Base-by-base conservation (phyloP, 2,888 invertebrate species). In the Margaritifera margaritifera region DNA sequence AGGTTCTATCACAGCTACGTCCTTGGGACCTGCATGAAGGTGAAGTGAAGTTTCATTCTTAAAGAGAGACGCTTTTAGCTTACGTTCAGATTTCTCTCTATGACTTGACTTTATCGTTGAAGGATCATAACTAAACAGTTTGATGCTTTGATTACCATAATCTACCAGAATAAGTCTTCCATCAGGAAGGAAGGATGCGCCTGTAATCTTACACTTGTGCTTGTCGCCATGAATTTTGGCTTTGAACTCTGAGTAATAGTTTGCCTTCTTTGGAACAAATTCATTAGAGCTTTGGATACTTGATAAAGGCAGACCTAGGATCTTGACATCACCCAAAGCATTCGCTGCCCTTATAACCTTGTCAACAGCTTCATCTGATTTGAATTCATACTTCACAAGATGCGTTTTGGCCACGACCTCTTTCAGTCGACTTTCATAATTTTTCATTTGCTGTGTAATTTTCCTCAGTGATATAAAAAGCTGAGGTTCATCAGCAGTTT, bases 161-260 rank as follows among this genome's bases (percentile, higher is more conserved):
- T 71, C 71, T 51, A 68, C 65, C 50, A 71, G 58, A 18, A 68
- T 58, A 8, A 65, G 54, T 52, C 68, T 55, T 6, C 68, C 71
- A 31, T 71, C 71, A n/a, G 50, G 64, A 18, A 71, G 62, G 52
- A 71, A 68, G 18, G 66, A 62, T 20, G 65, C 68, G 31, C 71
- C 71, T 15, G 71, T 71, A n/a, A 71, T 71, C 51, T 64, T 62
- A 65, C 71, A 71, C 19, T 68, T 42, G n/a, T 62, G 61, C 54
- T 68, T 71, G 68, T 71, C 68, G 4, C 65, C 22, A 54, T 68
- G 64, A 15, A 64, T 19, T 24, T 62, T 65, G 6, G 68, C 60
- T 27, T 68, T 60, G 5, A 64, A 59, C 11, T 71, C 71, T 15
- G 56, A 57, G 18, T 64, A 27, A 60, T 57, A 65, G 20, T 59